These are phyloP conservation scores for Lagocephalus sceleratus DNA, from an alignment of 2,797 vertebrate genomes.

Conservation along the genomic window DNA sequence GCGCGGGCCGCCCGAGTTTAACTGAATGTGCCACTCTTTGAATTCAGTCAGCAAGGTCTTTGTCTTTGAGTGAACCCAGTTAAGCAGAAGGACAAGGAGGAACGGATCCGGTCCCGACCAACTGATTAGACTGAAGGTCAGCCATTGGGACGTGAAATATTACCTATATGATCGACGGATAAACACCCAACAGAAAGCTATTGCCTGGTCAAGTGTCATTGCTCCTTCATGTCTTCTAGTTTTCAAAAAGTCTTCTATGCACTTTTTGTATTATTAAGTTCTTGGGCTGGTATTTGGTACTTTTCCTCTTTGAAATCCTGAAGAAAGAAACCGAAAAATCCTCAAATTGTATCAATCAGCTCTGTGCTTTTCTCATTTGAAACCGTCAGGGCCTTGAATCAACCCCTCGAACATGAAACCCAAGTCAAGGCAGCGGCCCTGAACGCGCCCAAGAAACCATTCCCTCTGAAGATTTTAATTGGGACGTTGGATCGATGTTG, in stretches of 20 bases:
- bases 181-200: slow-evolving; percentile 4
- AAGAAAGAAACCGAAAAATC: background rate
- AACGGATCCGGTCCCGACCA: slow-evolving; percentile 18
- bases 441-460: no score
- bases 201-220: background rate
- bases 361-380: background rate
- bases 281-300: background rate
- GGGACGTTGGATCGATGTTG: no score
- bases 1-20: slow-evolving; percentile 3
- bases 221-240: background rate
- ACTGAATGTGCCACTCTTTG: slow-evolving; percentile 12
- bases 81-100: slow-evolving; percentile 32
- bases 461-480: no score
- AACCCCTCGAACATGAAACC: background rate
- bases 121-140: slow-evolving; percentile 36
- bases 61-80: slow-evolving; percentile 34
- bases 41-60: slow-evolving; percentile 30
- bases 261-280: background rate
- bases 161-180: background rate
- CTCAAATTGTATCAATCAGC: slow-evolving; percentile 5
- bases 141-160: slow-evolving; percentile 8
- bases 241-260: no score
- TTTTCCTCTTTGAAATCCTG: background rate
- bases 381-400: background rate
- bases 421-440: background rate